Evolutionary conservation across 2,113 vertebrate species (phyloP).

Genomic region (Sebastes schlegelii): DNA sequence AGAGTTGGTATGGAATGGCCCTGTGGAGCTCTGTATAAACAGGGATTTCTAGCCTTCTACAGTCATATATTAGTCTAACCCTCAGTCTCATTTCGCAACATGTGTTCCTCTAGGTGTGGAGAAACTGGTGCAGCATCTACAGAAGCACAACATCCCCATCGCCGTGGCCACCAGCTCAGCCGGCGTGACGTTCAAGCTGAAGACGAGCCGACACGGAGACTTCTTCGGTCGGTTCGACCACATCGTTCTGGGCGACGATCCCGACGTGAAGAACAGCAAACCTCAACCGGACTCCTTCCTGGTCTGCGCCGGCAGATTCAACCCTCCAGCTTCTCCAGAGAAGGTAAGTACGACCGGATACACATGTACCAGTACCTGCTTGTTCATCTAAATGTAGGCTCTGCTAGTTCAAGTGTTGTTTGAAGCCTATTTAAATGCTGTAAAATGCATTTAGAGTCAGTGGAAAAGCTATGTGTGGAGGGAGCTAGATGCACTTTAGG

Average conservation of each 20-base stretch:
- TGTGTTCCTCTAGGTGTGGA: conserved; percentile 79
- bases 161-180: conserved; percentile 92
- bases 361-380: background rate
- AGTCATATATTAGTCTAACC: background rate
- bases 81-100: no score
- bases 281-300: conserved; percentile 92
- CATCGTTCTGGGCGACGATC: conserved; percentile 91
- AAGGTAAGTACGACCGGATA: conserved; percentile 71
- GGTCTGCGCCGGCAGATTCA: conserved; percentile 89
- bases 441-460: no score
- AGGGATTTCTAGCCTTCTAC: no score
- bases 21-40: background rate
- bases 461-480: no score
- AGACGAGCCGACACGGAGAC: conserved; percentile 86
- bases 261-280: conserved; percentile 87
- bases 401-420: background rate
- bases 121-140: conserved; percentile 87
- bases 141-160: conserved; percentile 84
- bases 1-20: background rate
- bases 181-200: conserved; percentile 81
- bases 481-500: no score
- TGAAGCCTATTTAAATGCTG: background rate
- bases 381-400: no score
- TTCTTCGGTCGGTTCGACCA: conserved; percentile 90
- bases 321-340: conserved; percentile 79